Conservation (phyloP, 2,888 invertebrate species). For the Ecliptopera silaceata region DNA sequence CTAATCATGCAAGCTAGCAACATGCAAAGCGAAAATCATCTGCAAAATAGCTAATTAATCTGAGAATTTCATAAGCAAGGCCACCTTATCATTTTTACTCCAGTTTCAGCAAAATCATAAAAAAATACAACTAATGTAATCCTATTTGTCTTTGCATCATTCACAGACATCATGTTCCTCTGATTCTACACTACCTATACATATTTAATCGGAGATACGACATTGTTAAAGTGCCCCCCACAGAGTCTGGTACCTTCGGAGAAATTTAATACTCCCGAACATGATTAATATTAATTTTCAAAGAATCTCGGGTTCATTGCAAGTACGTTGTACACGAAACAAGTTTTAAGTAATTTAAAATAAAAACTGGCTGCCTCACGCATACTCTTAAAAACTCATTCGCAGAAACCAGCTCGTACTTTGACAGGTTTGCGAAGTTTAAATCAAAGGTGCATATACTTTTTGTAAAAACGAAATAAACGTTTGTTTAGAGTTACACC, state of each 20-base stretch:
- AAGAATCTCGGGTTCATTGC: conserved; percentile 18
- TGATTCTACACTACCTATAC: not conserved
- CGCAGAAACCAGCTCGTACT: conserved; percentile 39
- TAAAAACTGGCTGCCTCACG: conserved; percentile 23
- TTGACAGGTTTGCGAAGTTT: conserved; percentile 19
- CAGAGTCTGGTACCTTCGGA: not conserved
- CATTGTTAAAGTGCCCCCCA: not conserved
- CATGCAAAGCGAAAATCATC: conserved; percentile 11
- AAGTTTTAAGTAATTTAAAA: conserved; percentile 31
- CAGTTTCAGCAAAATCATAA: not conserved
- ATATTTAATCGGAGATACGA: too few relatives aligned
- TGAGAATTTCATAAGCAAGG: conserved; percentile 10
- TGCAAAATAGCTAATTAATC: conserved; percentile 15
- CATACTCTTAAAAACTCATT: conserved; percentile 37
- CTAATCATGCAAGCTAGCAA: conserved; percentile 24
- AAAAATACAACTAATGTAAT: conserved; percentile 4
- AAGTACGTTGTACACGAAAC: conserved; percentile 7
- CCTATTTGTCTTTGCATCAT: not conserved
- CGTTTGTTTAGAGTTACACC: not conserved
- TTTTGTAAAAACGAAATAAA: not conserved
- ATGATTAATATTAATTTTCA: conserved; percentile 29
- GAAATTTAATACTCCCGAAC: conserved; percentile 3
- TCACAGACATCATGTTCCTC: not conserved
- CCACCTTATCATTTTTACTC: conserved; percentile 12
- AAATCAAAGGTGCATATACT: not conserved